Evolutionary conservation across 2,113 vertebrate species (phyloP), one percentile per base, ranked within the genome.

Genomic region (Salminus brasiliensis): DNA sequence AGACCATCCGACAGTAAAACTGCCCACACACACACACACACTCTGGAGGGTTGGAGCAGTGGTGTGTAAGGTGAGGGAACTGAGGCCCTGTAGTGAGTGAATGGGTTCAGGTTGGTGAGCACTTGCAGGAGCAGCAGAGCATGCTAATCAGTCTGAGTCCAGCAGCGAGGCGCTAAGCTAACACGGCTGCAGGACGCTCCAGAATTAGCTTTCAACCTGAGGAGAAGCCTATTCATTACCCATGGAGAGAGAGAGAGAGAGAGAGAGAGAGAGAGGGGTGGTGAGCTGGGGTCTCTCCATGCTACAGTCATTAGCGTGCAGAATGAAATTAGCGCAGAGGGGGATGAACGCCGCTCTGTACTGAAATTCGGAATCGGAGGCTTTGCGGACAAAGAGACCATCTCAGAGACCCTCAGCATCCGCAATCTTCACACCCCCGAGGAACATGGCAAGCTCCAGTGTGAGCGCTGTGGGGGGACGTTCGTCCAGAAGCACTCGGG

Each of bases 31-130:
- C 71, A 55, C 60, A 63, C 59, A 55, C 45, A 45, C 59, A 15
- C 13, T 65, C n/a, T 49, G 32, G 2, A 13, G 3, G 85, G 88
- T 75, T 49, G 83, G 81, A 85, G 18, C 39, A 57, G 78, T 79
- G 84, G 85, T 60, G 63, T 9, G 82, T 78, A 83, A 87, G 80
- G 15, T 85, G 39, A n/a, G 86, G 85, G 87, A 88, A 88, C 91
- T 88, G 83, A 85, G 84, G 86, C 85, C 85, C 89, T 90, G 88
- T 91, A 82, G 83, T 77, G 84, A 91, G 89, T 88, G 88, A 90
- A 87, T 88, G 88, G 89, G 88, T 93, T 88, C 83, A 87, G 90
- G 88, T 91, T 91, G 90, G 89, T 85, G 85, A 88, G 88, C 81
- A 90, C 87, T 87, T 81, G 85, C 87, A 87, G 78, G 90, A 80